A percentile compares a stretch with the other conserved stretches of the same genome.
phyloP scores from a whole-genome alignment of 2,888 invertebrate genomes.

The Apodemia duryi region DNA sequence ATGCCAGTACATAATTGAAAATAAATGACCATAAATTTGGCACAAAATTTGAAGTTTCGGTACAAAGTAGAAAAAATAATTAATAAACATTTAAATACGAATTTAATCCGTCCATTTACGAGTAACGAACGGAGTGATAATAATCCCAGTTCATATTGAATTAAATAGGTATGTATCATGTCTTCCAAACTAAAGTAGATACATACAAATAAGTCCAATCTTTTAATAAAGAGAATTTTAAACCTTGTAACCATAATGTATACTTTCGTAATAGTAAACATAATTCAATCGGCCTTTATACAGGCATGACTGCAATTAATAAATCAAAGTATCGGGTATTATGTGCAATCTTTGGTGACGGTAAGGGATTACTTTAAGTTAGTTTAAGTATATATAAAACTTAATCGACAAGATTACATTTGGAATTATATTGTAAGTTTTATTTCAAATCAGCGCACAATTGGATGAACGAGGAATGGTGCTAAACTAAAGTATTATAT shows the following conservation, averaged over 20 bases:
- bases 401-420: slow-evolving; percentile 31
- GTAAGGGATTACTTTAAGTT: slow-evolving; percentile 75
- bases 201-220: slow-evolving; percentile 39
- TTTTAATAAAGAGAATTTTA: slow-evolving; percentile 25
- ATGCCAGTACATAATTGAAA: slow-evolving; percentile 83
- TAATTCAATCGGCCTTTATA: slow-evolving; percentile 50
- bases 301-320: slow-evolving; percentile 75
- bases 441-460: slow-evolving; percentile 69
- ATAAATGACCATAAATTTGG: slow-evolving; percentile 30
- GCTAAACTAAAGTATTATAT: slow-evolving; percentile 46
- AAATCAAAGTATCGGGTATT: slow-evolving; percentile 87
- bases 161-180: slow-evolving; percentile 38
- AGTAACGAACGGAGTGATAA: slow-evolving; percentile 21
- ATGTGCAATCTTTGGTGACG: slow-evolving; percentile 91
- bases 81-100: slow-evolving; percentile 40
- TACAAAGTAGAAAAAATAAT: slow-evolving; percentile 38
- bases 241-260: slow-evolving; percentile 5
- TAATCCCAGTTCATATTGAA: slow-evolving; percentile 43
- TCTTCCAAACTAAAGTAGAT: slow-evolving; percentile 65
- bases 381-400: slow-evolving; percentile 45
- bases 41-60: slow-evolving; percentile 39
- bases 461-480: slow-evolving; percentile 50
- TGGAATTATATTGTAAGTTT: slow-evolving; percentile 48
- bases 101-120: slow-evolving; percentile 69
- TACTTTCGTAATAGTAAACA: slow-evolving; percentile 74